Evolutionary conservation across 1,140 invertebrate species (phyloP).

Genomic region (Cardiocondyla obscurior): DNA sequence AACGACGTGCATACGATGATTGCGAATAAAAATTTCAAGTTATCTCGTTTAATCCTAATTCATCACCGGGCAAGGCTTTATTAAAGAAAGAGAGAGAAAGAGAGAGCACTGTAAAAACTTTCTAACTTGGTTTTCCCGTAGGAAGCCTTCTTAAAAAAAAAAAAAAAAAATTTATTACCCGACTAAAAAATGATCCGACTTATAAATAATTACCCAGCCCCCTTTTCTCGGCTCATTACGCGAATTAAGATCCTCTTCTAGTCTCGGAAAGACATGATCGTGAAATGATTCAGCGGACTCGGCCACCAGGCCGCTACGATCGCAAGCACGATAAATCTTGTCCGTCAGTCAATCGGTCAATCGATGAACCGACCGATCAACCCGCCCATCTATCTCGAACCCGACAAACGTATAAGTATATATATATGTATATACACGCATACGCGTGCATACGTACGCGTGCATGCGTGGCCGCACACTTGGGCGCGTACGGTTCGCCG

Average conservation of each 20-base stretch:
- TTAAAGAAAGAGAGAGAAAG: not conserved
- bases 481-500: not conserved
- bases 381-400: slow-evolving; percentile 35
- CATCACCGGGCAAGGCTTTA: no score
- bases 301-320: slow-evolving; percentile 5
- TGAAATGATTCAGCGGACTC: slow-evolving; percentile 42
- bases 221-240: not conserved
- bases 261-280: slow-evolving; percentile 18
- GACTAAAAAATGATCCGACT: not conserved
- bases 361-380: slow-evolving; percentile 51
- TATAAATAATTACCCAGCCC: not conserved
- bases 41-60: not conserved
- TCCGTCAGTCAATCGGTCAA: slow-evolving; percentile 52
- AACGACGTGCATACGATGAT: not conserved
- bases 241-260: slow-evolving; percentile 6
- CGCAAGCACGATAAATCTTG: slow-evolving; percentile 47
- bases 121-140: not conserved
- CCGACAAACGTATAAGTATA: not conserved
- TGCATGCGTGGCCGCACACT: not conserved
- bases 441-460: not conserved
- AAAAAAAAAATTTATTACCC: no score
- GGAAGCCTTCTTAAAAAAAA: not conserved
- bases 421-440: not conserved
- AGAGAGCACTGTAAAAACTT: not conserved
- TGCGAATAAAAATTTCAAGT: not conserved